Conservation (phyloP, 1,140 invertebrate genomes). For the Dendroctonus ponderosae region DNA sequence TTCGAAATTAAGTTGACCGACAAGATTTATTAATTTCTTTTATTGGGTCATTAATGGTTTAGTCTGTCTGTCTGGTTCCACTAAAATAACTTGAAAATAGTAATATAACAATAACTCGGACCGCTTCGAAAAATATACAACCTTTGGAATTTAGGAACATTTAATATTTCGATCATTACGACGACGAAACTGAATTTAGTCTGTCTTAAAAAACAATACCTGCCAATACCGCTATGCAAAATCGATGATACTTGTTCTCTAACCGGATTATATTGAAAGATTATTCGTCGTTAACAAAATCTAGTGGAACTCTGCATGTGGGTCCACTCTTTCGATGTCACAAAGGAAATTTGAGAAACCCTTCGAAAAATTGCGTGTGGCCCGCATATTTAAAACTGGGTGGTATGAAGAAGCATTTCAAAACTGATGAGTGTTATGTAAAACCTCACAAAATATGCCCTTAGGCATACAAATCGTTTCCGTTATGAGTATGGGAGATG, state of each 20-base stretch:
- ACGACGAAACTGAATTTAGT: neutral
- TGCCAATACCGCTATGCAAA: too few relatives aligned
- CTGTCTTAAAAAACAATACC: too few relatives aligned
- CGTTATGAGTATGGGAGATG: too few relatives aligned
- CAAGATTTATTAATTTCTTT: neutral
- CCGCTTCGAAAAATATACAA: too few relatives aligned
- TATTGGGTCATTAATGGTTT: neutral
- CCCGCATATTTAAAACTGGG: neutral
- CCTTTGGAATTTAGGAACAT: neutral
- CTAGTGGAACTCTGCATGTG: neutral
- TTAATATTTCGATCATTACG: neutral
- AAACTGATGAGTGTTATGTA: neutral
- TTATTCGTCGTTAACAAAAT: neutral
- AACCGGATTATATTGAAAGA: too few relatives aligned
- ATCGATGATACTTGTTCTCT: too few relatives aligned
- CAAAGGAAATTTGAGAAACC: neutral
- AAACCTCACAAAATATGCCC: too few relatives aligned
- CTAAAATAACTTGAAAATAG: too few relatives aligned
- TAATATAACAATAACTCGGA: too few relatives aligned
- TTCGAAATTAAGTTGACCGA: neutral
- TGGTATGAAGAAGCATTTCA: neutral
- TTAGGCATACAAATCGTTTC: too few relatives aligned
- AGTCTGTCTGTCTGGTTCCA: too few relatives aligned
- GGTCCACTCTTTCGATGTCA: conserved; percentile 2
- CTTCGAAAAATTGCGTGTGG: neutral